phyloP scores from a whole-genome alignment of 2,797 vertebrate species.

The Botia kubotai region DNA sequence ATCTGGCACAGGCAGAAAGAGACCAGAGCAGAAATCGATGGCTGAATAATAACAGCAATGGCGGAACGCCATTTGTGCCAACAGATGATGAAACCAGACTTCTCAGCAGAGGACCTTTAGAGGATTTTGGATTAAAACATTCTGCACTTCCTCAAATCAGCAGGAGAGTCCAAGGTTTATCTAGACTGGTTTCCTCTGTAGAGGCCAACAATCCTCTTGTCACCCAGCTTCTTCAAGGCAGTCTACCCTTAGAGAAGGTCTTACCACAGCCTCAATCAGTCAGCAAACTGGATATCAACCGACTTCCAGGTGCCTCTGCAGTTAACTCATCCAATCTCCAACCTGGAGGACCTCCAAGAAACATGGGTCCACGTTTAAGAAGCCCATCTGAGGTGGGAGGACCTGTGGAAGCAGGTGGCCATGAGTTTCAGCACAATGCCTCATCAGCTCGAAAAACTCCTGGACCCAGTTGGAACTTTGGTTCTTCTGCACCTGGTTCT shows the following conservation, averaged over 20 bases:
- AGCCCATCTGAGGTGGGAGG: constrained; percentile 59
- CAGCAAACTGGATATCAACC: constrained; percentile 76
- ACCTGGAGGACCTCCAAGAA: constrained; percentile 49
- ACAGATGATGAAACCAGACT: constrained; percentile 69
- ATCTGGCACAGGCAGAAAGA: constrained; percentile 50
- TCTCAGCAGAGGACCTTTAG: constrained; percentile 58
- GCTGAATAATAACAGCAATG: constrained; percentile 51
- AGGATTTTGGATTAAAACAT: constrained; percentile 67
- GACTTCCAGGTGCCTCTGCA: constrained; percentile 64
- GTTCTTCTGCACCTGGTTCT: constrained; percentile 40
- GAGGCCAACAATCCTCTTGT: constrained; percentile 88
- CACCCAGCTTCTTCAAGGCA: constrained; percentile 87
- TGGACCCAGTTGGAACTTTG: constrained; percentile 52
- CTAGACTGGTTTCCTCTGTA: constrained; percentile 73
- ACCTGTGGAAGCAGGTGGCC: constrained; percentile 56
- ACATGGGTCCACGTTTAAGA: constrained; percentile 58
- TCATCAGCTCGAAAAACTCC: constrained; percentile 58
- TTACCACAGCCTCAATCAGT: constrained; percentile 77
- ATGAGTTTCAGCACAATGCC: constrained; percentile 62
- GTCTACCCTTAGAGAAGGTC: constrained; percentile 82
- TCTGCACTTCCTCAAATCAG: constrained; percentile 43
- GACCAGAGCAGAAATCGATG: constrained; percentile 56
- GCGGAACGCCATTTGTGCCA: constrained; percentile 63
- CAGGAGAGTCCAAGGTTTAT: constrained; percentile 61
- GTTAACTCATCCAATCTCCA: constrained; percentile 50